Conservation (phyloP, 1,140 invertebrate genomes). For the Wasmannia auropunctata region DNA sequence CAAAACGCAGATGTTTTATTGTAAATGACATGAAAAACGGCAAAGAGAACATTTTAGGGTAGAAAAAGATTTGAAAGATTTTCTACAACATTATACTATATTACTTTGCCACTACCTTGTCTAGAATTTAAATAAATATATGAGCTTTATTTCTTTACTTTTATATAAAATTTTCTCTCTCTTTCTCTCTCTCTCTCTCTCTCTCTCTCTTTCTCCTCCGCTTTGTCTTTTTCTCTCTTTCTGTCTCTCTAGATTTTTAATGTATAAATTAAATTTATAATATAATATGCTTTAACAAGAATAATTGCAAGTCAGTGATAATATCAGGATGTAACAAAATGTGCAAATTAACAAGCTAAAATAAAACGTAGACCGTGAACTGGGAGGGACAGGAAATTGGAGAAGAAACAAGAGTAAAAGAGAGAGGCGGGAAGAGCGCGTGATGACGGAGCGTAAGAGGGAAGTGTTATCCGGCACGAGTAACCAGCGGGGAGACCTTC, state of each 20-base stretch:
- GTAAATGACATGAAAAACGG: neutral
- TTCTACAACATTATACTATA: too few relatives aligned
- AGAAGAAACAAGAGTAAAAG: neutral
- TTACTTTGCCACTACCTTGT: neutral
- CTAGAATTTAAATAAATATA: neutral
- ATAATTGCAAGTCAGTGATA: neutral
- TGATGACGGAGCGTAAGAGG: conserved; percentile 7
- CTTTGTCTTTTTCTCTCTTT: too few relatives aligned
- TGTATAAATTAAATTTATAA: neutral
- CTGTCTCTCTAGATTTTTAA: neutral
- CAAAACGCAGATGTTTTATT: neutral
- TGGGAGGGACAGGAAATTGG: neutral
- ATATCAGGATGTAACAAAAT: neutral
- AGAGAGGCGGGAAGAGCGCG: neutral
- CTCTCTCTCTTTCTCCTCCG: neutral
- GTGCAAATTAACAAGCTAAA: conserved; percentile 3
- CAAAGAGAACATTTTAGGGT: neutral
- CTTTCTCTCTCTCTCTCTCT: neutral
- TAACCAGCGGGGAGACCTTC: conserved; percentile 81
- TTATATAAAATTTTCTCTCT: neutral
- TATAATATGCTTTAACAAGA: neutral
- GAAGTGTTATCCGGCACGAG: conserved; percentile 63
- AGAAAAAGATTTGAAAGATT: neutral
- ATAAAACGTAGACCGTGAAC: neutral
- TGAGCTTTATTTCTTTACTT: neutral